A percentile compares a stretch with the other conserved stretches of the same genome.
Conservation (phyloP, 2,888 invertebrate species). For the Boloria selene region DNA sequence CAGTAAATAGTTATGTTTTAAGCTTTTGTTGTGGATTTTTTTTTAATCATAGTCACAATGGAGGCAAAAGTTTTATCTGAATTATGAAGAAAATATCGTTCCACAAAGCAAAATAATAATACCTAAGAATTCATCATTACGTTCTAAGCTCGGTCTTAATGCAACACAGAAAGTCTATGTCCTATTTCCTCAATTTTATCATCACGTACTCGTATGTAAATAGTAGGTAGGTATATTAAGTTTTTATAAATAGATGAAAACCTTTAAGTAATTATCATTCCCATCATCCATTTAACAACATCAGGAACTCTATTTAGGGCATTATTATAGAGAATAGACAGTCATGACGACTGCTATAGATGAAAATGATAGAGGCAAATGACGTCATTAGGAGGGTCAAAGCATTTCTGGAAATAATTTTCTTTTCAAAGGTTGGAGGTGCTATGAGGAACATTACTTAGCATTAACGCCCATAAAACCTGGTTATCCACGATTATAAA, state of each 20-base stretch:
- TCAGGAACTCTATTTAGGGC: slow-evolving; percentile 37
- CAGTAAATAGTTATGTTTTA: too few species aligned
- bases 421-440: slow-evolving; percentile 45
- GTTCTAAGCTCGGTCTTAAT: too few species aligned
- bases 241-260: not conserved
- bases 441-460: slow-evolving; percentile 45
- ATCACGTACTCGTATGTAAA: too few species aligned
- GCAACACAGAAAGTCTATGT: too few species aligned
- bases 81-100: too few species aligned
- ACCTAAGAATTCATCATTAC: too few species aligned
- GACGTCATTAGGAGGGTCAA: slow-evolving; percentile 49
- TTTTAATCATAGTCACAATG: too few species aligned
- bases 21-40: too few species aligned
- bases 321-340: slow-evolving; percentile 43
- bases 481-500: slow-evolving; percentile 41
- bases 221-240: too few species aligned
- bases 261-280: not conserved
- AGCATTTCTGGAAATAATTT: slow-evolving; percentile 47
- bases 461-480: slow-evolving; percentile 42
- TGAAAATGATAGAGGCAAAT: slow-evolving; percentile 49
- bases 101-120: too few species aligned
- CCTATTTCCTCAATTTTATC: too few species aligned
- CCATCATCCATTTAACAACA: not conserved
- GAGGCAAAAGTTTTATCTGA: too few species aligned
- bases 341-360: slow-evolving; percentile 46